phyloP scores from a whole-genome alignment of 53 echinoderm and acorn worm species.

The Zoroaster sp. region DNA sequence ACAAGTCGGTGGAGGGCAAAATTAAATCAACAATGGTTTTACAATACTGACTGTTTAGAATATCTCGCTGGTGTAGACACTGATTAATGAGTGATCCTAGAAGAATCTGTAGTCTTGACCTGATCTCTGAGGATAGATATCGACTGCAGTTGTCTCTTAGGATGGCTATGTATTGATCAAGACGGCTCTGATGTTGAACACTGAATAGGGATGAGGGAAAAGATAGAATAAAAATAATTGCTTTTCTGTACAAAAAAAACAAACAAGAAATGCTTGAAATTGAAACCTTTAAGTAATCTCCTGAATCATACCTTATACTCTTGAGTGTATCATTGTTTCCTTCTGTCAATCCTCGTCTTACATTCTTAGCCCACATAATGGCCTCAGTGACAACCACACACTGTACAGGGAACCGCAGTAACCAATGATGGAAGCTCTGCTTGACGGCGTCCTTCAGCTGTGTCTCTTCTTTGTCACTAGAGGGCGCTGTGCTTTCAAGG shows the following conservation, averaged over 20 bases:
- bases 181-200: conserved; percentile 63
- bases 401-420: conserved; percentile 89
- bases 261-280: background rate
- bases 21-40: no score
- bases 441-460: conserved; percentile 78
- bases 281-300: background rate
- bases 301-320: conserved; percentile 10
- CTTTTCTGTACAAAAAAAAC: background rate
- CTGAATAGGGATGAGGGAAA: conserved; percentile 54
- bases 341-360: conserved; percentile 49
- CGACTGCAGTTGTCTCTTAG: conserved; percentile 72
- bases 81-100: conserved; percentile 72
- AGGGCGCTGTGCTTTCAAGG: conserved; percentile 52
- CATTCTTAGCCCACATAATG: conserved; percentile 78
- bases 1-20: no score
- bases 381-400: conserved; percentile 84
- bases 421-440: conserved; percentile 84
- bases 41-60: conserved; percentile 28
- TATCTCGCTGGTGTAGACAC: conserved; percentile 75
- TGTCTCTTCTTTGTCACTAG: conserved; percentile 31
- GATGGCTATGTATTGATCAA: conserved; percentile 79
- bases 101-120: conserved; percentile 82
- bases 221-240: background rate
- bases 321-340: conserved; percentile 51
- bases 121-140: conserved; percentile 60